Evolutionary conservation across 2,113 vertebrate genomes (phyloP).

Genomic region (Amblyopsis rosae): DNA sequence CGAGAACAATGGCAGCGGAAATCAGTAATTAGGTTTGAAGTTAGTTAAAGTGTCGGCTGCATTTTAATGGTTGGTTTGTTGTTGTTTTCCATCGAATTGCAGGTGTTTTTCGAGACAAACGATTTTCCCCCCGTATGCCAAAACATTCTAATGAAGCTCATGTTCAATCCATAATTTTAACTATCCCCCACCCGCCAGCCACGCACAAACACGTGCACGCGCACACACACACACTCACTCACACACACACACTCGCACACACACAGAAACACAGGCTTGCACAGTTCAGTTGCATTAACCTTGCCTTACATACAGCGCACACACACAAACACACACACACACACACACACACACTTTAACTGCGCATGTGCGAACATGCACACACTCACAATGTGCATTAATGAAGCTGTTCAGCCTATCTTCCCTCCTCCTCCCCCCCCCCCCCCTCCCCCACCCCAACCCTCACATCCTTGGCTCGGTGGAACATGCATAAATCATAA

Average conservation of each 20-base stretch:
- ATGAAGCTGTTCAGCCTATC: constrained; percentile 68
- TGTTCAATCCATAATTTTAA: constrained; percentile 68
- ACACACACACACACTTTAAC: constrained; percentile 9
- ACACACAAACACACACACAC: constrained; percentile 30
- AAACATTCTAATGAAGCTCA: constrained; percentile 72
- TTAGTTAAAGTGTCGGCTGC: constrained; percentile 51
- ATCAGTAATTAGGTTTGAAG: constrained; percentile 62
- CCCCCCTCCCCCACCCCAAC: too few species aligned
- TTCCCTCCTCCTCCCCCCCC: constrained; percentile 42
- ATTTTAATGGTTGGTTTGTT: constrained; percentile 50
- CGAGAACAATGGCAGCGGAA: constrained; percentile 46
- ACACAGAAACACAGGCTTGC: neutral
- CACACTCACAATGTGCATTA: constrained; percentile 66
- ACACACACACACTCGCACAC: neutral
- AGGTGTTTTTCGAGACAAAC: constrained; percentile 68
- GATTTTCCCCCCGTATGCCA: constrained; percentile 57
- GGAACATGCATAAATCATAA: constrained; percentile 77
- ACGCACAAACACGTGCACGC: constrained; percentile 37
- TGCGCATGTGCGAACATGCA: constrained; percentile 6
- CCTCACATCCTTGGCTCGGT: constrained; percentile 53
- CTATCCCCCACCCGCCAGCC: constrained; percentile 66
- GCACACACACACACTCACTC: neutral
- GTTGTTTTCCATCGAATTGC: constrained; percentile 59
- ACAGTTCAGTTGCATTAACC: neutral
- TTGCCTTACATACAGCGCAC: constrained; percentile 9